Base-by-base conservation (phyloP, 2,888 invertebrate genomes). In the Drosophila leonis region DNA sequence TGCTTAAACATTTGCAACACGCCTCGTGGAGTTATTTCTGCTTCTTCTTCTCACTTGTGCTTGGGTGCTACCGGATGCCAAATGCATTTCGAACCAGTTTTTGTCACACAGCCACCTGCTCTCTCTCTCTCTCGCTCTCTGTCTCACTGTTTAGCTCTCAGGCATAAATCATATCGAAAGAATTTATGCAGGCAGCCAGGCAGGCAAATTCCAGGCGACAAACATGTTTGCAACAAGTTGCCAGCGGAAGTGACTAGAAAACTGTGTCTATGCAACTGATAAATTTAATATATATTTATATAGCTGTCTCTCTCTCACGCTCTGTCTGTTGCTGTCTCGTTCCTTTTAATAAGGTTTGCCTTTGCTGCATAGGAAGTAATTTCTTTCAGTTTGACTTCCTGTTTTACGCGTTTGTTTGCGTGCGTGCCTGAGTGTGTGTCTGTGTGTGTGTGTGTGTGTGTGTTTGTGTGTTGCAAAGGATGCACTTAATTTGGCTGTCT, bases 161-260 rank as follows among this genome's bases (percentile, higher is more conserved):
- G 65, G 69, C 60, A 88, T 88, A 88, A 86, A 84, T 88, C 84
- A 84, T 86, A 83, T 83, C 69, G 64, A 65, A 88, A 88, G 83
- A 84, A 84, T 86, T 83, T 88, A 83, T 88, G 83, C 81, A 74
- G 89, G 72, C 65, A 80, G 83, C 80, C 75, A 69, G 88, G 72
- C 65, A 83, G 83, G 87, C 81, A 78, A 83, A 88, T 88, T 84
- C 87, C 83, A 39, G 44, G 57, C 29, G 49, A 49, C 65, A 76
- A 88, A 84, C 83, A 83, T 72, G 89, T 83, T 83, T 46, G 72
- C 85, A 72, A 82, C 83, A 64, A 75, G 70, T 76, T 75, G 72
- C 69, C 81, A 78, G 63, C 83, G 83, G 89, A 83, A 83, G 89
- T 88, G 71, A 56, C 82, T 73, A 67, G 82, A 83, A 66, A 72